Evolutionary conservation across 2,888 invertebrate genomes (phyloP).

Genomic region (Agrotis clavis): DNA sequence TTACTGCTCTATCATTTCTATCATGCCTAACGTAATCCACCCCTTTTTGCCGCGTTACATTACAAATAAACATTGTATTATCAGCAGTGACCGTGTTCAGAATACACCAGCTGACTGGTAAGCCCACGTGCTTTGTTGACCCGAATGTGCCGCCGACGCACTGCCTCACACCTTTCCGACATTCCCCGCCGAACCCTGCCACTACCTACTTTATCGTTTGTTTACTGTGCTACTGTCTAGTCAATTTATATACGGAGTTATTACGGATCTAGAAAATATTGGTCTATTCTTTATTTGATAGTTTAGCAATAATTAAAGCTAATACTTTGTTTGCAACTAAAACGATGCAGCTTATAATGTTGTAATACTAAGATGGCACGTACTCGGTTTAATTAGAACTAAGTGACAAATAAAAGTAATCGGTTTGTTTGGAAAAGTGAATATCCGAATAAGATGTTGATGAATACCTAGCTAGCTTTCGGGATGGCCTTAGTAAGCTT

Average conservation of each 20-base stretch:
- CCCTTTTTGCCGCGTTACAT: neutral
- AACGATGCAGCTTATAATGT: neutral
- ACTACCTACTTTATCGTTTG: slow-evolving; percentile 37
- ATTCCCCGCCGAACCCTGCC: slow-evolving; percentile 60
- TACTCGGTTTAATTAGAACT: neutral
- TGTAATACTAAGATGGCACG: neutral
- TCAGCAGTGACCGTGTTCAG: slow-evolving; percentile 32
- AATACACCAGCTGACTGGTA: slow-evolving; percentile 60
- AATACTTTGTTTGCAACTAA: neutral
- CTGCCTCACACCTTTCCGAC: slow-evolving; percentile 67
- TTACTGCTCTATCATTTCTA: no score
- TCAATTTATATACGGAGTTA: neutral
- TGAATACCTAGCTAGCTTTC: no score
- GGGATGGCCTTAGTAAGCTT: neutral
- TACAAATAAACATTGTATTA: slow-evolving; percentile 6
- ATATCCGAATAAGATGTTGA: no score
- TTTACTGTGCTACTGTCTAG: slow-evolving; percentile 45
- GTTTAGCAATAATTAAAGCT: no score
- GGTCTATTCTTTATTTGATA: neutral
- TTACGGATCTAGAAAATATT: slow-evolving; percentile 4
- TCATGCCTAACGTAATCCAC: neutral
- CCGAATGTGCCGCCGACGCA: slow-evolving; percentile 81
- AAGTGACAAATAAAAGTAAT: neutral
- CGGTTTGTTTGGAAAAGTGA: neutral
- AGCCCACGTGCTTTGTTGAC: slow-evolving; percentile 78